Evolutionary conservation across 2,113 vertebrate genomes (phyloP).

Genomic region (Microtus richardsoni): DNA sequence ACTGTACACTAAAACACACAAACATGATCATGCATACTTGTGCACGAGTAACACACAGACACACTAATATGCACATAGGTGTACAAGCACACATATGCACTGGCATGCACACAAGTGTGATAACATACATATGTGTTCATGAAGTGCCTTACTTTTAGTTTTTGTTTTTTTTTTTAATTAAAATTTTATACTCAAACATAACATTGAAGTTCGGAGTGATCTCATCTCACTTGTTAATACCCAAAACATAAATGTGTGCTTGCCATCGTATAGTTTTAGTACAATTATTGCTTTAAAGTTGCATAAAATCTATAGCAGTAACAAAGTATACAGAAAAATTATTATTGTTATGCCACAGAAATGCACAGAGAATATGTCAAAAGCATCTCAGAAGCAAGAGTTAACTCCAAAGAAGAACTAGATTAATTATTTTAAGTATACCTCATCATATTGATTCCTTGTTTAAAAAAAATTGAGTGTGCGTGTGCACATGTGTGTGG

Average conservation of each 20-base stretch:
- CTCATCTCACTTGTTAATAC: neutral
- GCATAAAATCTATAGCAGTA: neutral
- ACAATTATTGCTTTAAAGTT: neutral
- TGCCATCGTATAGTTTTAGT: neutral
- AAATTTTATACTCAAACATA: neutral
- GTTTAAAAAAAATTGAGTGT: neutral
- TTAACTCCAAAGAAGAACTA: neutral
- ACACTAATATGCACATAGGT: neutral
- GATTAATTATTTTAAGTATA: neutral
- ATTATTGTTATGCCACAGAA: neutral
- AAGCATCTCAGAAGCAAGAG: neutral
- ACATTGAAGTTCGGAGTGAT: neutral
- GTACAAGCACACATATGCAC: neutral
- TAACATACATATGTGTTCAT: too few species aligned
- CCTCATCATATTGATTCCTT: neutral
- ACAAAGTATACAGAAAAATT: neutral
- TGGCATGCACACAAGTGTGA: neutral
- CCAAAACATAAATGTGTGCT: neutral
- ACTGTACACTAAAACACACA: neutral
- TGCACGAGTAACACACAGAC: neutral
- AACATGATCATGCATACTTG: neutral
- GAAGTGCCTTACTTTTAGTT: neutral
- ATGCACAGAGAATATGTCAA: neutral
- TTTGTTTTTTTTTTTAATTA: slow-evolving; percentile 1
- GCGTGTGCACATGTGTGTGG: neutral